Percentiles rank a stretch among this genome's conserved stretches.
phyloP scores from a whole-genome alignment of 2,888 invertebrate species.

The Tribolium freemani region DNA sequence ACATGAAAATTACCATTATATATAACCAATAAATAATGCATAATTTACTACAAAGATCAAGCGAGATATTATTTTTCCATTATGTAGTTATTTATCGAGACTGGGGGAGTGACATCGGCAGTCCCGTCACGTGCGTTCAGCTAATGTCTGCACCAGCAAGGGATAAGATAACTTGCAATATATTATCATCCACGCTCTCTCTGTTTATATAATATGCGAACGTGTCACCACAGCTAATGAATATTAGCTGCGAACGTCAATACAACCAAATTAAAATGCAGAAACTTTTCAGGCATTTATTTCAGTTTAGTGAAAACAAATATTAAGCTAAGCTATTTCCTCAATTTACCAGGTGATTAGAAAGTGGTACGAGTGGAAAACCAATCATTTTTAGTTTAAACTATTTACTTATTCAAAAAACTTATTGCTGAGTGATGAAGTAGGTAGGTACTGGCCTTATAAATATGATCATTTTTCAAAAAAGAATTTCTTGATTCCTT shows the following conservation, averaged over 20 bases:
- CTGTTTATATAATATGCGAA: constrained; percentile 45
- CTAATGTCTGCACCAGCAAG: constrained; percentile 51
- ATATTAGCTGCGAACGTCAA: constrained; percentile 29
- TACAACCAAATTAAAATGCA: constrained; percentile 6
- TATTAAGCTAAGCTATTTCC: too few relatives aligned
- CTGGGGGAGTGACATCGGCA: constrained; percentile 45
- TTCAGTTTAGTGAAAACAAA: too few relatives aligned
- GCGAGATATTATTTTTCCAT: constrained; percentile 61
- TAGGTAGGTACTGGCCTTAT: too few relatives aligned
- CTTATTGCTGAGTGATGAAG: too few relatives aligned
- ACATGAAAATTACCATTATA: constrained; percentile 44
- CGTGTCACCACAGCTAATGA: constrained; percentile 39
- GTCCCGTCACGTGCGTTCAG: constrained; percentile 49
- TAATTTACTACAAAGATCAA: constrained; percentile 53
- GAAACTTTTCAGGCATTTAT: too few relatives aligned
- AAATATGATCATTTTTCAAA: too few relatives aligned
- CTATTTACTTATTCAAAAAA: too few relatives aligned
- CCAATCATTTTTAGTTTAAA: too few relatives aligned
- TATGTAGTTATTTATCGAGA: constrained; percentile 59
- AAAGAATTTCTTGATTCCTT: too few relatives aligned
- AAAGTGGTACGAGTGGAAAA: too few relatives aligned
- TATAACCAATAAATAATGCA: constrained; percentile 51
- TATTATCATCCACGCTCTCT: constrained; percentile 48
- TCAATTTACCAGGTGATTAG: too few relatives aligned
- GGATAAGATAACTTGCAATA: constrained; percentile 52